A percentile compares a stretch with the other conserved stretches of the same genome.
These are phyloP conservation scores for Limenitis camilla DNA, from an alignment of 2,888 invertebrate genomes.

Conservation along the genomic window DNA sequence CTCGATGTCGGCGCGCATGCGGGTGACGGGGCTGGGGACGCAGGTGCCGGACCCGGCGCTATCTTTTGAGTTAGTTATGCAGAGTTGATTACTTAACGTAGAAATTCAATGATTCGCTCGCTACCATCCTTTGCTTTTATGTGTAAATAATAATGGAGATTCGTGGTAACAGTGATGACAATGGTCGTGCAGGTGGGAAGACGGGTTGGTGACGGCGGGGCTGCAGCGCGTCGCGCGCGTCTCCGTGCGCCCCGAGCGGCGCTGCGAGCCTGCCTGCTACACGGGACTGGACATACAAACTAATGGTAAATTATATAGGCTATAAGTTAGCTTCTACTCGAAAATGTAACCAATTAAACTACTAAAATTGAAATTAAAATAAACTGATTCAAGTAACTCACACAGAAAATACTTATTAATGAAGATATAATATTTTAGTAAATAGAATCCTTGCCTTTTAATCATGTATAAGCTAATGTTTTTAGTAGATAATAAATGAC, in stretches of 20 bases:
- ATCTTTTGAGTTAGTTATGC: constrained; percentile 49
- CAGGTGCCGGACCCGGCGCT: constrained; percentile 55
- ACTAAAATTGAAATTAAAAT: no score
- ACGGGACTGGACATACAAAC: constrained; percentile 78
- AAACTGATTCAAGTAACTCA: no score
- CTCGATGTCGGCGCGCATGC: constrained; percentile 86
- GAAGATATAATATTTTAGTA: no score
- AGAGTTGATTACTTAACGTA: not conserved
- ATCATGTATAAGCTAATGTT: no score
- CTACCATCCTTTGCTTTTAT: no score
- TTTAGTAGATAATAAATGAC: no score
- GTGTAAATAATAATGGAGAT: not conserved
- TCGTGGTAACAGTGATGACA: constrained; percentile 23
- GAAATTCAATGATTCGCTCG: not conserved
- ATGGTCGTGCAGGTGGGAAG: constrained; percentile 36
- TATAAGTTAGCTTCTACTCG: no score
- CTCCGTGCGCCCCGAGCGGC: constrained; percentile 81
- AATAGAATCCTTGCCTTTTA: no score
- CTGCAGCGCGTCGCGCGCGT: constrained; percentile 67
- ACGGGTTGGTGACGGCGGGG: constrained; percentile 32
- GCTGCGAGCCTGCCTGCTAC: constrained; percentile 85
- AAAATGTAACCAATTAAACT: no score
- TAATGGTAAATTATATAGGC: constrained; percentile 70
- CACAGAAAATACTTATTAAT: no score
- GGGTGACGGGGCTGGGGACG: constrained; percentile 78